Evolutionary conservation across 2,888 invertebrate genomes (phyloP).

Genomic region (Trichogramma evanescens): DNA sequence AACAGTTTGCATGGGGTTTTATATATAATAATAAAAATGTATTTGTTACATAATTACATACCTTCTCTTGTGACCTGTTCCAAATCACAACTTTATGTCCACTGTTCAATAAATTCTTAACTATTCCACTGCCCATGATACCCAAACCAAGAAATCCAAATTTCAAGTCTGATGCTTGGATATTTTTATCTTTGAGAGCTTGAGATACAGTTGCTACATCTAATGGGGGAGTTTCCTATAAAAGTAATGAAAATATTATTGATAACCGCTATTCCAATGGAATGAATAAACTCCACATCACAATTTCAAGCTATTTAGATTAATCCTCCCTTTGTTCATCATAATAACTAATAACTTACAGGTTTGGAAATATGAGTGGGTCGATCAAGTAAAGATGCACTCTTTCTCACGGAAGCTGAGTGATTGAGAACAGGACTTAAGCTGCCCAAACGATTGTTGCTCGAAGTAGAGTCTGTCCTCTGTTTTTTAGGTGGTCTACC

Average conservation of each 20-base stretch:
- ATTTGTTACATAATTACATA: slow-evolving; percentile 48
- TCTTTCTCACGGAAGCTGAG: slow-evolving; percentile 54
- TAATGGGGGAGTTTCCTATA: slow-evolving; percentile 64
- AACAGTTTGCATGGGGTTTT: too few species aligned
- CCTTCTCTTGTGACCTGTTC: slow-evolving; percentile 89
- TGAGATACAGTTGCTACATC: slow-evolving; percentile 72
- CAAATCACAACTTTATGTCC: slow-evolving; percentile 90
- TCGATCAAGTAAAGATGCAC: slow-evolving; percentile 56
- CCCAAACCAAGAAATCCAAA: slow-evolving; percentile 95
- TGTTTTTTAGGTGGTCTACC: slow-evolving; percentile 42
- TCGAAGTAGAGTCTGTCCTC: slow-evolving; percentile 47
- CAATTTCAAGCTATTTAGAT: neutral
- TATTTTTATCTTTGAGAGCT: slow-evolving; percentile 74
- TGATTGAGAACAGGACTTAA: slow-evolving; percentile 48
- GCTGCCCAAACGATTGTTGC: slow-evolving; percentile 47
- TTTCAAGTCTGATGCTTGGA: slow-evolving; percentile 75
- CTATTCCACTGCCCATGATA: slow-evolving; percentile 91
- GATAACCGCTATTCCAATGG: neutral
- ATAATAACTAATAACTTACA: slow-evolving; percentile 51
- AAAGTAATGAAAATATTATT: neutral
- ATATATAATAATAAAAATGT: too few species aligned
- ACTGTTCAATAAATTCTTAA: slow-evolving; percentile 88
- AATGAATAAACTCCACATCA: neutral
- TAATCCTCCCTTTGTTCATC: neutral
- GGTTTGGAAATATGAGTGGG: slow-evolving; percentile 63